Base-by-base conservation (phyloP, 2,888 invertebrate genomes). In the Monochamus alternatus region DNA sequence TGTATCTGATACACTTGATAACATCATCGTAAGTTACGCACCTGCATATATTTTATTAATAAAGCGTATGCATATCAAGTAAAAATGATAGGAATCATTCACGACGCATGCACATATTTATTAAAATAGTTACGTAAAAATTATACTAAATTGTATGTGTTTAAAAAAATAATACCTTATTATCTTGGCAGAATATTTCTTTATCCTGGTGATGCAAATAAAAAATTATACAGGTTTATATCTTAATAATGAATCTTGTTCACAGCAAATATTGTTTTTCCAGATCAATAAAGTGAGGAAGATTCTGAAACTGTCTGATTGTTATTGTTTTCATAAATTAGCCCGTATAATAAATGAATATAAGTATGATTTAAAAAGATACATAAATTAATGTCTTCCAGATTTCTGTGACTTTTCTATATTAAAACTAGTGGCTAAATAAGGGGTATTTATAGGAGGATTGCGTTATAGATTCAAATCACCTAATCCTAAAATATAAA, bases 171-270 rank as follows among this genome's bases (percentile, higher is more conserved):
- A 67, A 70, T 73, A 73, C 66, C 73, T 74, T 69, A 78, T 78
- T 78, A 78, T 65, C 22, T 59, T 59, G 59, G 55, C 63, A 22
- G 64, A 47, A 38, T 43, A 63, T 14, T 43, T 63, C 63, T 74
- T 38, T 58, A 47, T 70, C 62, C 58, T 73, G 76, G 73, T 73
- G 78, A 78, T 70, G 76, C 75, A 75, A 71, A 78, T 74, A 75
- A 74, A 76, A 76, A 76, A 78, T 76, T 78, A 78, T 76, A 78
- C 69, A 64, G 72, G 75, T 78, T 76, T 73, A 68, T 55, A 70
- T 69, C 64, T 71, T 75, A 78, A 75, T 78, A 78, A 78, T 68
- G 59, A 69, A 74, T 70, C 32, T 69, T 75, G 68, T n/a, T n/a
- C 14, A 38, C 72, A 68, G 72, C 64, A 72, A 68, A 68, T 22